Percentiles rank a stretch among this genome's conserved stretches.
Conservation (phyloP, 2,797 vertebrate genomes). For the Gobio occitaniae region DNA sequence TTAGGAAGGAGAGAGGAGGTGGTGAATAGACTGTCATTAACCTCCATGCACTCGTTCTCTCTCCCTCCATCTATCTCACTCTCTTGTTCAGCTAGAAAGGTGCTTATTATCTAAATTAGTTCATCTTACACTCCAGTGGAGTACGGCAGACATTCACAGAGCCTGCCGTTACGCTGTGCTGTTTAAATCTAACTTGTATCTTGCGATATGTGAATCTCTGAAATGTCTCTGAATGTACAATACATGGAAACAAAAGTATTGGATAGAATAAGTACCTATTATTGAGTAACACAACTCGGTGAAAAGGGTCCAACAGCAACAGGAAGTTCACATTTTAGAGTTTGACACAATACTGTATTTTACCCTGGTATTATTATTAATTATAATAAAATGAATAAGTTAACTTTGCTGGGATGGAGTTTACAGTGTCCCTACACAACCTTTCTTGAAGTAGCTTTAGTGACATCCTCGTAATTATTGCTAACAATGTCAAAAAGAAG, state of each 20-base stretch:
- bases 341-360: neutral
- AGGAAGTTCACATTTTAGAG: neutral
- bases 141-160: slow-evolving; percentile 34
- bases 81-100: slow-evolving; percentile 31
- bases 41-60: slow-evolving; percentile 51
- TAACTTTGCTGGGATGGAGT: neutral
- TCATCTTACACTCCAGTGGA: slow-evolving; percentile 54
- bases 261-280: neutral
- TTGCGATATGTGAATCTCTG: slow-evolving; percentile 4
- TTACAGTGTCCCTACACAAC: neutral
- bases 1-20: slow-evolving; percentile 68
- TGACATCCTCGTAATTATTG: too few relatives aligned
- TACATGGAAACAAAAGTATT: slow-evolving; percentile 1
- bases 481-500: neutral
- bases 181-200: slow-evolving; percentile 57
- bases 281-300: neutral
- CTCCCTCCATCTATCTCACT: slow-evolving; percentile 48
- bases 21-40: slow-evolving; percentile 74
- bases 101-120: slow-evolving; percentile 65
- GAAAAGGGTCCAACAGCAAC: neutral
- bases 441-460: neutral
- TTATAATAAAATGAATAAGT: neutral
- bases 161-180: neutral
- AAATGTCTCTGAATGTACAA: slow-evolving; percentile 13
- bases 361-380: neutral